Evolutionary conservation across 2,888 invertebrate species (phyloP).

Genomic region (Melanostoma scalare): DNA sequence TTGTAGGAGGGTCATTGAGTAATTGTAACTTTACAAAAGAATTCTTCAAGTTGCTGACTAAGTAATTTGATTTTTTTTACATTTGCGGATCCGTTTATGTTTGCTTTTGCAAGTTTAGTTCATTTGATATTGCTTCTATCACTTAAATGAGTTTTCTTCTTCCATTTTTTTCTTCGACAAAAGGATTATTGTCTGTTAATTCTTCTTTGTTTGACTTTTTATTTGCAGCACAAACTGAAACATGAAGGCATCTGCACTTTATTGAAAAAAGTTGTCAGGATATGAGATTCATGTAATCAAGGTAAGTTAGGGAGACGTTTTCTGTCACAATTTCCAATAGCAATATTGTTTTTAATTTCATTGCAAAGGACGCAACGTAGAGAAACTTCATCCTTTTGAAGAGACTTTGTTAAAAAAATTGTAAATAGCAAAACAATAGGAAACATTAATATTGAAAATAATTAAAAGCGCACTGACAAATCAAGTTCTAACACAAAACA

Average conservation of each 20-base stretch:
- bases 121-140: too few relatives aligned
- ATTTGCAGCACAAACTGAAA: slow-evolving; percentile 36
- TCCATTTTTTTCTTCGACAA: neutral
- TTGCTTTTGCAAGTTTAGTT: too few relatives aligned
- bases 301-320: neutral
- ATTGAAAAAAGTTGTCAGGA: slow-evolving; percentile 19
- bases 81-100: too few relatives aligned
- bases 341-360: neutral
- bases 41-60: too few relatives aligned
- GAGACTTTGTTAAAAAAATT: slow-evolving; percentile 9
- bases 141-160: too few relatives aligned
- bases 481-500: slow-evolving; percentile 60
- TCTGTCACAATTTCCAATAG: neutral
- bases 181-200: neutral
- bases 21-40: too few relatives aligned
- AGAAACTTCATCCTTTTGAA: neutral
- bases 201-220: neutral
- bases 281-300: slow-evolving; percentile 1
- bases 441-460: slow-evolving; percentile 24
- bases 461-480: slow-evolving; percentile 66
- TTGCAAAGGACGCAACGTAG: too few relatives aligned
- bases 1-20: too few relatives aligned
- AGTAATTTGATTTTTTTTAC: too few relatives aligned
- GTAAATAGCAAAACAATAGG: slow-evolving; percentile 24
- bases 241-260: slow-evolving; percentile 25